A percentile compares a stretch with the other conserved stretches of the same genome.
Conservation (phyloP, 1,140 invertebrate genomes). For the Penaeus vannamei region DNA sequence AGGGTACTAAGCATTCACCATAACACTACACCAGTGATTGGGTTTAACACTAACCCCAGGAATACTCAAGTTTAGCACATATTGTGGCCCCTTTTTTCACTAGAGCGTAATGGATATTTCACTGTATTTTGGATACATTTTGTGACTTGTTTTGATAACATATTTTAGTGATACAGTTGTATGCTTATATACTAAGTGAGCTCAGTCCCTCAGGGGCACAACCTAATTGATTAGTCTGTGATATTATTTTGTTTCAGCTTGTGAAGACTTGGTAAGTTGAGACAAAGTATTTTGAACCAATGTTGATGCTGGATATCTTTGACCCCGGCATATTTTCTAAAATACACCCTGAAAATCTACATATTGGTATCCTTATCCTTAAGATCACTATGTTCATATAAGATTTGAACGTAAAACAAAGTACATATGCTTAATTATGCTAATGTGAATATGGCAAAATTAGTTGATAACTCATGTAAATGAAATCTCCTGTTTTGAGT, state of each 20-base stretch:
- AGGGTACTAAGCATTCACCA: constrained; percentile 30
- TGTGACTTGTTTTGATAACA: constrained; percentile 3
- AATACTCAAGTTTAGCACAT: constrained; percentile 6
- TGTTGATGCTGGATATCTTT: too few relatives aligned
- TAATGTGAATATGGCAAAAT: too few relatives aligned
- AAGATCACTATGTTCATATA: too few relatives aligned
- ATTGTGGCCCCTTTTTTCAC: too few relatives aligned
- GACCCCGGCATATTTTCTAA: too few relatives aligned
- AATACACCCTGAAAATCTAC: too few relatives aligned
- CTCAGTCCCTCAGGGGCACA: constrained; percentile 51
- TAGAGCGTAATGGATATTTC: too few relatives aligned
- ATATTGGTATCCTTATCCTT: too few relatives aligned
- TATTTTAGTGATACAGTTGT: constrained; percentile 22
- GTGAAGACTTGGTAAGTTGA: constrained; percentile 50
- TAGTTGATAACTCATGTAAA: too few relatives aligned
- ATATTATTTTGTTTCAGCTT: constrained; percentile 59
- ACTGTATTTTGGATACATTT: not conserved
- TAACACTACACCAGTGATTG: constrained; percentile 10
- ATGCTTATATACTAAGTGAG: constrained; percentile 41
- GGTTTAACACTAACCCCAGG: not conserved
- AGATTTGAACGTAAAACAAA: too few relatives aligned
- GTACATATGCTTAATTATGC: too few relatives aligned
- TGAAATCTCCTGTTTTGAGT: too few relatives aligned
- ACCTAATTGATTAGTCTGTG: constrained; percentile 61
- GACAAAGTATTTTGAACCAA: constrained; percentile 63